Conservation (phyloP, 1,140 invertebrate species). For the Drosophila punjabiensis region DNA sequence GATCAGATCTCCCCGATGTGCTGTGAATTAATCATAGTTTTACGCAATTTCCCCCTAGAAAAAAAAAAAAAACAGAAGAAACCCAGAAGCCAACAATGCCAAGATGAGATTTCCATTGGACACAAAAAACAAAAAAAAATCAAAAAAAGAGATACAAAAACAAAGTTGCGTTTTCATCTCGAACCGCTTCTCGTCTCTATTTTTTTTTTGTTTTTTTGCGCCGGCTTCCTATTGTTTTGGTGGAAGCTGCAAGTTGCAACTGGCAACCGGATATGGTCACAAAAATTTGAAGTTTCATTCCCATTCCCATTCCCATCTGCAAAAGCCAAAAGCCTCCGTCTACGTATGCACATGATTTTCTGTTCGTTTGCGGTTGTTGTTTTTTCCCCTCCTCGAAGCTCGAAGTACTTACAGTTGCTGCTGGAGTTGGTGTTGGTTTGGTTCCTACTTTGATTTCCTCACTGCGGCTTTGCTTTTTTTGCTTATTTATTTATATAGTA, state of each 20-base stretch:
- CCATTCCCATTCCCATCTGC: slow-evolving; percentile 33
- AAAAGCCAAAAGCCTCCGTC: slow-evolving; percentile 9
- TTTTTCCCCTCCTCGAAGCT: slow-evolving; percentile 9
- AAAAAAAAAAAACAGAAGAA: not conserved
- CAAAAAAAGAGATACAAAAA: not conserved
- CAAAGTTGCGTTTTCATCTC: slow-evolving; percentile 35
- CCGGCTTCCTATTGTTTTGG: slow-evolving; percentile 24
- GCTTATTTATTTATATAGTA: not conserved
- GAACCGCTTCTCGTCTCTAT: slow-evolving; percentile 25
- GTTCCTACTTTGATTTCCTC: slow-evolving; percentile 39
- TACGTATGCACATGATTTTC: slow-evolving; percentile 41
- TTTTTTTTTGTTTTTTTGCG: slow-evolving; percentile 9
- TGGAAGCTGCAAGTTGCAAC: slow-evolving; percentile 47
- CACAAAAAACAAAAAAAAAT: not conserved
- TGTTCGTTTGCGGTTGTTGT: slow-evolving; percentile 14
- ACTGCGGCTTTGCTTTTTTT: slow-evolving; percentile 3
- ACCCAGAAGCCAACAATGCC: slow-evolving; percentile 31
- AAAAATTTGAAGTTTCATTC: slow-evolving; percentile 48
- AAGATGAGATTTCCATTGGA: slow-evolving; percentile 40
- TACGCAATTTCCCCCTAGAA: slow-evolving; percentile 26
- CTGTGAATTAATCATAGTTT: slow-evolving; percentile 32
- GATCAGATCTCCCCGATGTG: slow-evolving; percentile 17
- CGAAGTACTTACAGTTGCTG: slow-evolving; percentile 25
- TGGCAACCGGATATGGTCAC: slow-evolving; percentile 47
- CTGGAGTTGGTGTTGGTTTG: not conserved